Evolutionary conservation across 2,888 invertebrate species (phyloP), one percentile per base, ranked within the genome.

Genomic region (Caenorhabditis sp.): DNA sequence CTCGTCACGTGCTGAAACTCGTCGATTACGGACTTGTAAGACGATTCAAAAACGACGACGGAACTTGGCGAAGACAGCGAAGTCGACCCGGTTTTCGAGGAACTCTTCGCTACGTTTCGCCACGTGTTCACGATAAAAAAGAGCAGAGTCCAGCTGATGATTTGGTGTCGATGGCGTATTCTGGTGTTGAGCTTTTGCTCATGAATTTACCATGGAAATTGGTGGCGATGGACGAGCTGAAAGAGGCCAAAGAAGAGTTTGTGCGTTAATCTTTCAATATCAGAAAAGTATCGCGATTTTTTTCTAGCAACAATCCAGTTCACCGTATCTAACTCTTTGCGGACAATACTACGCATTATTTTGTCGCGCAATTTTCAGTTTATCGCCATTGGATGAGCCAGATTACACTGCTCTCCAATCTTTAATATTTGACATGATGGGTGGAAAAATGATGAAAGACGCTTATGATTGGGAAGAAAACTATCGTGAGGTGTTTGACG

Each of bases 21-120:
- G 66, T 80, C 23, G 81, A 81, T 58, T 82, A 72, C 55, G 82
- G 81, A 6, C 66, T 82, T 17, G 82, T 81, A 12, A 74, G 82
- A 14, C 65, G 81, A 57, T 82, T 55, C 62, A 60, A 64, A 23
- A 74, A 72, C 53, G 37, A 37, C 17, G 79, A 81, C 53, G 81
- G 79, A n/a, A 69, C 74, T 24, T 53, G 69, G 31, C 63, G 81
- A 14, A 66, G 61, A 43, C 62, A 55, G 36, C 62, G 81, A 36
- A 5, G 5, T 0, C 50, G 65, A 19, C 76, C 79, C 31, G 71
- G 76, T 19, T 69, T 79, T 69, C 76, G 84, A 19, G 84, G 84
- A n/a, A 84, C 84, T 6, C 71, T 81, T 8, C 81, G 84, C 37
- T 85, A 85, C 69, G 84, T 79, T 3, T 85, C 85, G 17, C 31